A percentile compares a stretch with the other conserved stretches of the same genome.
These are phyloP conservation scores for Lepus townsendii DNA, from an alignment of 2,797 vertebrate genomes.

Conservation along the genomic window DNA sequence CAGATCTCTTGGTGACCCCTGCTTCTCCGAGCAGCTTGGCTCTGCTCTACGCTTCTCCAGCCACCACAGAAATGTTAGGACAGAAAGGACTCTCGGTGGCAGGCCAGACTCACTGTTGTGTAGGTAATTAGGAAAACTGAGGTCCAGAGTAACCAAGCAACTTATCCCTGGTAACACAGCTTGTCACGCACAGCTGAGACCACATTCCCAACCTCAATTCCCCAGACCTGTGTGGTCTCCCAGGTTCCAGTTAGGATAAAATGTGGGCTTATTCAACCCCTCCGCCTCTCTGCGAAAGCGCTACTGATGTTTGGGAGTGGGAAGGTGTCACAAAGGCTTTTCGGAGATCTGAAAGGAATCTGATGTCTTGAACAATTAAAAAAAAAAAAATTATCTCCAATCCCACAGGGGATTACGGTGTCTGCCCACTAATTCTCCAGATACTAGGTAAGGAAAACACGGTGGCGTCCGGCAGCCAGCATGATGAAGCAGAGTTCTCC, in stretches of 20 bases:
- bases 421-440: neutral
- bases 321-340: neutral
- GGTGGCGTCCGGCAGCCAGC: neutral
- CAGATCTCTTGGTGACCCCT: neutral
- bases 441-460: neutral
- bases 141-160: neutral
- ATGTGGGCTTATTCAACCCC: neutral
- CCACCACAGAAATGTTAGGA: neutral
- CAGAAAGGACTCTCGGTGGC: neutral
- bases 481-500: neutral
- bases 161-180: too few species aligned
- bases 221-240: neutral
- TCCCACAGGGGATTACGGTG: neutral
- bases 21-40: neutral
- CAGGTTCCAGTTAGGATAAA: neutral
- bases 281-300: neutral
- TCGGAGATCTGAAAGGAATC: conserved; percentile 11
- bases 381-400: conserved; percentile 21
- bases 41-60: neutral
- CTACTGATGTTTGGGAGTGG: neutral
- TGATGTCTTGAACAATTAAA: neutral
- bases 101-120: neutral
- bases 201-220: neutral
- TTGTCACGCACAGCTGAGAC: neutral
- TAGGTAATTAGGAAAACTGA: neutral